phyloP scores from a whole-genome alignment of 2,888 invertebrate species.

The Pegoplata infirma region DNA sequence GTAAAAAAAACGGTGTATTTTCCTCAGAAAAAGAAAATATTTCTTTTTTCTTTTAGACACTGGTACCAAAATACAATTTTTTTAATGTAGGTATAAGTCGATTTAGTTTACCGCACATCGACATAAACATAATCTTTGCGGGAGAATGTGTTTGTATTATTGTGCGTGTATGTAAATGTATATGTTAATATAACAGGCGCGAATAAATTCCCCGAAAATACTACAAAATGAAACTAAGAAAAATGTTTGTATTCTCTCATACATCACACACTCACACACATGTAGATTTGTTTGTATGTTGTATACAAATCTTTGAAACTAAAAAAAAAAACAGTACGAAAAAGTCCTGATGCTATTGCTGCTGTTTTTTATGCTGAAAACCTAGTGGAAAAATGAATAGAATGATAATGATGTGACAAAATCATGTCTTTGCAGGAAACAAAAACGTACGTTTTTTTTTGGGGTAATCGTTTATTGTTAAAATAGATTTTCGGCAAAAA shows the following conservation, averaged over 20 bases:
- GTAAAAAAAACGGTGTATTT: too few relatives aligned
- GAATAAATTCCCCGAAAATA: constrained; percentile 23
- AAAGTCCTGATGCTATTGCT: neutral
- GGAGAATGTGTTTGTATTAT: too few relatives aligned
- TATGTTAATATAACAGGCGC: constrained; percentile 41
- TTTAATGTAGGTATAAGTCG: too few relatives aligned
- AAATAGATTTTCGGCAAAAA: too few relatives aligned
- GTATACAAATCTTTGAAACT: neutral
- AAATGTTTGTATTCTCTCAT: neutral
- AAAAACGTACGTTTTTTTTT: too few relatives aligned
- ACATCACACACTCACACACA: neutral
- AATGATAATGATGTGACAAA: constrained; percentile 49
- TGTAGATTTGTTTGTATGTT: neutral
- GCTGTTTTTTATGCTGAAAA: constrained; percentile 21
- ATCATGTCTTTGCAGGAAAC: too few relatives aligned
- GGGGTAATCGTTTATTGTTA: too few relatives aligned
- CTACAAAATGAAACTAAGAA: neutral
- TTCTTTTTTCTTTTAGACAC: too few relatives aligned
- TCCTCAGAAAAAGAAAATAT: too few relatives aligned
- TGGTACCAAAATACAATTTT: too few relatives aligned
- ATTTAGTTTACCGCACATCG: too few relatives aligned
- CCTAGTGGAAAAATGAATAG: constrained; percentile 32
- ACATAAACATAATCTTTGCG: too few relatives aligned
- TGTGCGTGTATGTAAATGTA: constrained; percentile 45
- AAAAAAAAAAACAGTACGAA: neutral